A percentile compares a stretch with the other conserved stretches of the same genome.
These are phyloP conservation scores for Rhinichthys klamathensis DNA, from an alignment of 2,113 vertebrate species.

Conservation along the genomic window DNA sequence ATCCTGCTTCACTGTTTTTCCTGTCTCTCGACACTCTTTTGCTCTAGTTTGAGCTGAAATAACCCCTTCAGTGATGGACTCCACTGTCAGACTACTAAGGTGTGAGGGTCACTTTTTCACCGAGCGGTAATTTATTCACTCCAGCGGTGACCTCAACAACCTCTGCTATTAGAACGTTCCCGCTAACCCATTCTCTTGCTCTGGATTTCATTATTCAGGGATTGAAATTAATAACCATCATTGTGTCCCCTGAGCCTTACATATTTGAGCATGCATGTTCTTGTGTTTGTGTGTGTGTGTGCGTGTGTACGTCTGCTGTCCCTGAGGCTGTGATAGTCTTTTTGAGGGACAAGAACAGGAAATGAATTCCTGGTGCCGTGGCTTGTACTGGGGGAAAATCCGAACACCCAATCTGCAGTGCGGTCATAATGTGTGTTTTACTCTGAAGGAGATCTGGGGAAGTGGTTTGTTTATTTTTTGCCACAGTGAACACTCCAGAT, in stretches of 20 bases:
- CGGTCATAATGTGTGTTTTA: conserved; percentile 27
- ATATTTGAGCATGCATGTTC: conserved; percentile 18
- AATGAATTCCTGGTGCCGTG: conserved; percentile 28
- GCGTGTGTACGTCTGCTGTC: conserved; percentile 29
- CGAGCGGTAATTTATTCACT: conserved; percentile 51
- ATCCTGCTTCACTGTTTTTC: conserved; percentile 20
- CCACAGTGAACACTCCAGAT: neutral
- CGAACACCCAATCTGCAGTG: neutral
- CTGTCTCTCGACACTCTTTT: conserved; percentile 5
- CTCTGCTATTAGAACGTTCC: conserved; percentile 41
- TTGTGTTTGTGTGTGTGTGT: conserved; percentile 3
- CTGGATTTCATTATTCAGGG: conserved; percentile 62
- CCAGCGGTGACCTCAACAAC: conserved; percentile 47
- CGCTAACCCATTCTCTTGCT: conserved; percentile 47
- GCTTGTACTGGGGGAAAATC: conserved; percentile 16
- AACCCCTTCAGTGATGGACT: conserved; percentile 22
- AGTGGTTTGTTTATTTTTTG: conserved; percentile 33
- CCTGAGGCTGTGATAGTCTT: conserved; percentile 57
- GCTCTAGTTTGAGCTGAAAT: conserved; percentile 9
- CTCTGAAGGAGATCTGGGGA: conserved; percentile 7
- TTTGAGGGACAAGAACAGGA: conserved; percentile 59
- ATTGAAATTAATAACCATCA: conserved; percentile 60
- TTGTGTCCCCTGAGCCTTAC: conserved; percentile 51
- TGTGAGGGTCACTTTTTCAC: conserved; percentile 12
- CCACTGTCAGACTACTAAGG: conserved; percentile 10